Evolutionary conservation across 2,888 invertebrate species (phyloP).

Genomic region (Cantharis lateralis): DNA sequence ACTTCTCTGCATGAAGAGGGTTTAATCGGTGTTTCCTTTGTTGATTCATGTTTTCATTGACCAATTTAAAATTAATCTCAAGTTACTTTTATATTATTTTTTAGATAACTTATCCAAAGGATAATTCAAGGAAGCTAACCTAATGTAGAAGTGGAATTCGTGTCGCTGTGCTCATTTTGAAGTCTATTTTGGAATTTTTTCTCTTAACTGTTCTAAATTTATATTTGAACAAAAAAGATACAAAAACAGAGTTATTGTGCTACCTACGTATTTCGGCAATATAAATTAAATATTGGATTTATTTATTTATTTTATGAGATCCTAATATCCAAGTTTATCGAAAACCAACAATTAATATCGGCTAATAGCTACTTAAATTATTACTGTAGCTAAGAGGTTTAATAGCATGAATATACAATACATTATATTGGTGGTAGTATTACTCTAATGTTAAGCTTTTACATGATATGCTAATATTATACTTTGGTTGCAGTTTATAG

Average conservation of each 20-base stretch:
- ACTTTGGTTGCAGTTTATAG: neutral
- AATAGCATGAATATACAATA: neutral
- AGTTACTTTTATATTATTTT: too few relatives aligned
- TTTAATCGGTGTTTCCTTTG: neutral
- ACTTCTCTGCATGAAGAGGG: neutral
- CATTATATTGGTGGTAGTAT: neutral
- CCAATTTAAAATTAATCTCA: too few relatives aligned
- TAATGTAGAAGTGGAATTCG: too few relatives aligned
- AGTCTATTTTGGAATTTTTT: neutral
- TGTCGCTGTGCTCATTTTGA: neutral
- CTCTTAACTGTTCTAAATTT: neutral
- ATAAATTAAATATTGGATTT: neutral
- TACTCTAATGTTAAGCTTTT: neutral
- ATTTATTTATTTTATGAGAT: neutral
- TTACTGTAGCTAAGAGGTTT: neutral
- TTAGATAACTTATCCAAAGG: too few relatives aligned
- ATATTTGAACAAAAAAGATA: neutral
- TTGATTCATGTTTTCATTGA: neutral
- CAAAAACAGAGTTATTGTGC: too few relatives aligned
- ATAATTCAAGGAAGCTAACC: too few relatives aligned
- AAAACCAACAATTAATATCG: neutral
- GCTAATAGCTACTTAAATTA: neutral
- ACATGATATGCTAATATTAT: neutral
- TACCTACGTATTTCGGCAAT: neutral
- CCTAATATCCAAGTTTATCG: neutral